Conservation (phyloP, 2,113 vertebrate species). For the human region GRCh38 chr7:23967001-23967500, state of each 20-base stretch:
- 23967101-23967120: neutral
- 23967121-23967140: conserved; percentile 7
- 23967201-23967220: neutral
- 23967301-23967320: neutral
- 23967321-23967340: too few species aligned
- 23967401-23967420: neutral
- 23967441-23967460: neutral
- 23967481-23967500: neutral
- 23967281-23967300: neutral
- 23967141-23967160: neutral
- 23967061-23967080: neutral
- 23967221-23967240: neutral
- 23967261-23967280: neutral
- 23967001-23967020: neutral
- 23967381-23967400: neutral
- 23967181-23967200: neutral
- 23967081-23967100: neutral
- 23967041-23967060: conserved; percentile 10
- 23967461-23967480: neutral
- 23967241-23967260: neutral
- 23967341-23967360: too few species aligned
- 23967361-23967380: neutral
- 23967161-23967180: neutral
- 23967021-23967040: neutral
- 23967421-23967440: neutral